Evolutionary conservation across 92 coral and sea anemone genomes (phyloP).

Genomic region (Bergia puertoricense): DNA sequence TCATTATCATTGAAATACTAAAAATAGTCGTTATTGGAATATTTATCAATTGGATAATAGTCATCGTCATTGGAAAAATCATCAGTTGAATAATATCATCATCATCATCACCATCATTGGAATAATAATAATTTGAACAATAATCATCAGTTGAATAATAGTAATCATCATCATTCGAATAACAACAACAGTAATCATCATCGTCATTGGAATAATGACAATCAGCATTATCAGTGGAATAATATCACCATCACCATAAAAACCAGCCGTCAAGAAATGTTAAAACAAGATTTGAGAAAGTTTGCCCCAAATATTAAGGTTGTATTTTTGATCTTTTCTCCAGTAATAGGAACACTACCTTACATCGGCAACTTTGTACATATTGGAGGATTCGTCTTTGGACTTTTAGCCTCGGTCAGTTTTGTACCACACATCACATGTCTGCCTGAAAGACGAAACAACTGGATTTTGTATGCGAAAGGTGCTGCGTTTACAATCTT

Average conservation of each 20-base stretch:
- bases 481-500: slow-evolving; percentile 42
- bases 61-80: not conserved
- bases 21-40: too few relatives aligned
- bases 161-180: too few relatives aligned
- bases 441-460: slow-evolving; percentile 13
- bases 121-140: too few relatives aligned
- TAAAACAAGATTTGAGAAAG: not conserved
- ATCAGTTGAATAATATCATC: too few relatives aligned
- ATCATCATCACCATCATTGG: too few relatives aligned
- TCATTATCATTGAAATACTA: not conserved
- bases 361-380: slow-evolving; percentile 91
- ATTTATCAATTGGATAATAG: not conserved
- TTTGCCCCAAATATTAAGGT: not conserved
- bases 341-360: slow-evolving; percentile 82
- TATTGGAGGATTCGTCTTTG: slow-evolving; percentile 83
- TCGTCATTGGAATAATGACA: too few relatives aligned
- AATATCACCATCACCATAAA: not conserved
- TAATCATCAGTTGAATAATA: too few relatives aligned
- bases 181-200: too few relatives aligned
- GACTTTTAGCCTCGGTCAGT: slow-evolving; percentile 60
- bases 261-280: not conserved
- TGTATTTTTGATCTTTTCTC: not conserved
- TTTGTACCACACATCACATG: slow-evolving; percentile 45
- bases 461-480: slow-evolving; percentile 48
- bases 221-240: too few relatives aligned